Evolutionary conservation across 2,113 vertebrate genomes (phyloP).

Genomic region (Pogonocichla stellata): DNA sequence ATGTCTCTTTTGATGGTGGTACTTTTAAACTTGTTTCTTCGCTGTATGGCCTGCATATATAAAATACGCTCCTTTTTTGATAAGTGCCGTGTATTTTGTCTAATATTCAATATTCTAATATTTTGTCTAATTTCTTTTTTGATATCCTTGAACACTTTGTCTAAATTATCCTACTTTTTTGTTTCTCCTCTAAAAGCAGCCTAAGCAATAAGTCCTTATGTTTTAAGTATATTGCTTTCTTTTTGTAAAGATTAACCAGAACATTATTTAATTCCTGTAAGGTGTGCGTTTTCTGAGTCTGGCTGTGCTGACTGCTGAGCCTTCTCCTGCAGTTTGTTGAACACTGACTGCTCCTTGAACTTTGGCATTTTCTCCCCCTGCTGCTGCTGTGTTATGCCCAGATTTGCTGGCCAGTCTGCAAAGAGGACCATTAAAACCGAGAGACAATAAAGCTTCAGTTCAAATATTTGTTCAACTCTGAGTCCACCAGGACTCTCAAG

Average conservation of each 20-base stretch:
- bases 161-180: not conserved
- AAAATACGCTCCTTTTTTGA: not conserved
- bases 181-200: not conserved
- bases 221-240: not conserved
- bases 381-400: not conserved
- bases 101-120: not conserved
- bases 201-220: not conserved
- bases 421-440: not conserved
- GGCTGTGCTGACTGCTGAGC: not conserved
- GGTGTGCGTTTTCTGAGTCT: not conserved
- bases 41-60: not conserved
- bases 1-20: not conserved
- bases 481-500: not conserved
- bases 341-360: not conserved
- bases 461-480: not conserved
- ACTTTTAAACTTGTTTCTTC: not conserved
- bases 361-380: not conserved
- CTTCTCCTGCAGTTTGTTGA: not conserved
- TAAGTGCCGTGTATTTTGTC: not conserved
- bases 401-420: not conserved
- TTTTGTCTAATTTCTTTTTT: not conserved
- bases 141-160: not conserved
- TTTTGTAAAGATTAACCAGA: not conserved
- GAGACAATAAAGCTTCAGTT: not conserved
- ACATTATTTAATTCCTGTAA: not conserved